phyloP scores from a whole-genome alignment of 2,888 invertebrate genomes.

The Polymixis lichenea region DNA sequence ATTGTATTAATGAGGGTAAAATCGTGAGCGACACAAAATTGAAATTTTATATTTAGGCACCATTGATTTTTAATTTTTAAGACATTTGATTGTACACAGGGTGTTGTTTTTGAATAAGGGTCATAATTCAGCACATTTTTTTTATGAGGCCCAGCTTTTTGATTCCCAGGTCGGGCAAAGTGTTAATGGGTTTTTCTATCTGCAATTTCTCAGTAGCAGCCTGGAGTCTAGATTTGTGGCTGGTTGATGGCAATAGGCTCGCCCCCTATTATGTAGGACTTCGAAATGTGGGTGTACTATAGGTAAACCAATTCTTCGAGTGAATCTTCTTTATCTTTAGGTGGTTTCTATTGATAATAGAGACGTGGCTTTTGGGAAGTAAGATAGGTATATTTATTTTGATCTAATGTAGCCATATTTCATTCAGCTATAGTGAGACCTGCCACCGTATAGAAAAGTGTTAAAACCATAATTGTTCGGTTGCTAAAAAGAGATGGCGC shows the following conservation, averaged over 20 bases:
- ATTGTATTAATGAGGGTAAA: constrained; percentile 7
- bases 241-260: not conserved
- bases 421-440: not conserved
- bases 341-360: too few relatives aligned
- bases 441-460: not conserved
- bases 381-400: too few relatives aligned
- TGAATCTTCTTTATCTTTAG: too few relatives aligned
- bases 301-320: too few relatives aligned
- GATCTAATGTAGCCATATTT: not conserved
- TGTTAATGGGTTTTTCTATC: not conserved
- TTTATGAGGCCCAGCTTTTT: not conserved
- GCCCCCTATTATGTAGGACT: not conserved
- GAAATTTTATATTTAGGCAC: constrained; percentile 1
- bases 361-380: not conserved
- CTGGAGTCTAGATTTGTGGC: not conserved
- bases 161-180: not conserved
- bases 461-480: not conserved
- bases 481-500: not conserved
- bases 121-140: not conserved
- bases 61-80: not conserved
- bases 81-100: not conserved
- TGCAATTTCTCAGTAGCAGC: not conserved
- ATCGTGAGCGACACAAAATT: constrained; percentile 24
- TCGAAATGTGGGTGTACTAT: too few relatives aligned
- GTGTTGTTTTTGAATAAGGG: constrained; percentile 2